Base-by-base conservation (phyloP, 2,888 invertebrate genomes). In the Mimas tiliae region DNA sequence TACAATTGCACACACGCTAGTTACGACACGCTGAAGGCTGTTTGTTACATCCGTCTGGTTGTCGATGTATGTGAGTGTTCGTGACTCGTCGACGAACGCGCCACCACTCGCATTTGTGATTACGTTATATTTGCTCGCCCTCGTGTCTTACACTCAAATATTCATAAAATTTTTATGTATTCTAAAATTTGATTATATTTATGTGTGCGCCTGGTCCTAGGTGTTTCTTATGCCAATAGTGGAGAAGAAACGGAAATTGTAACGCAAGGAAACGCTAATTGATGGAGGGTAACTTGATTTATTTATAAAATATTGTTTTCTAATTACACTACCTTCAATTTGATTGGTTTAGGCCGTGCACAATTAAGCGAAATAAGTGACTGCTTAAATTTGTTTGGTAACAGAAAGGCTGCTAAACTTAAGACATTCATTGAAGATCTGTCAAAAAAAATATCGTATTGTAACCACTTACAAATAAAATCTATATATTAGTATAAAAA, bases 41-140 rank as follows among this genome's bases (percentile, higher is more conserved):
- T 76, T 74, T 69, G 74, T 70, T 69, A 64, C 34, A 65, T 67
- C 47, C 34, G 55, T 47, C 65, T 63, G 47, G 33, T 65, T 62
- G 65, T 70, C 70, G 74, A 79, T 73, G 87, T 87, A 87, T 88
- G 87, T 73, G 84, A 86, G 74, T 86, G 87, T 71, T 76, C 85
- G 75, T 79, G 82, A 74, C 72, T 71, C 71, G 76, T 72, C 67
- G 73, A 77, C 68, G 38, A 63, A 47, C 33, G 14, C 21, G 53
- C 62, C 34, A 64, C 33, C 58, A 62, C 51, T 51, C 66, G 14
- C n/a, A 27, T 33, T 45, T 42, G 38, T 45, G 65, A 7, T 21
- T 55, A 62, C 47, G 53, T 27, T 58, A 38, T 58, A 19, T 45
- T 33, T 51, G 48, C 63, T 21, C 12, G 42, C 19, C 12, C 16